Evolutionary conservation across 2,797 vertebrate species (phyloP).

Genomic region (Rhynchotus rufescens): DNA sequence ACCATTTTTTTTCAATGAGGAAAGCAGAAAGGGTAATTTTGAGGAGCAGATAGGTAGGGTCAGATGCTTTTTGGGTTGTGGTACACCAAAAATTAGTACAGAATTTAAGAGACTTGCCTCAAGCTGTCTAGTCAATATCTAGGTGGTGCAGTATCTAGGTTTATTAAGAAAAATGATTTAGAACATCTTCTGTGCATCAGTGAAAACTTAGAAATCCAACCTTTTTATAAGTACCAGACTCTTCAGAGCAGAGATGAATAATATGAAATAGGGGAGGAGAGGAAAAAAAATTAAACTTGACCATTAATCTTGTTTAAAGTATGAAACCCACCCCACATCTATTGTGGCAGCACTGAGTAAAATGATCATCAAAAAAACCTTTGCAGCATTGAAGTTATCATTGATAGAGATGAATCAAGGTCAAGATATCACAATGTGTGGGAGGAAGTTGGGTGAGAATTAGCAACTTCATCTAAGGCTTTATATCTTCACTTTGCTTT

Average conservation of each 20-base stretch:
- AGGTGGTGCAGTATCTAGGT: neutral
- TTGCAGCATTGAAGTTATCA: constrained; percentile 39
- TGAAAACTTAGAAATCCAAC: neutral
- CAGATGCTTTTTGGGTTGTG: neutral
- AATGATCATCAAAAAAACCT: constrained; percentile 36
- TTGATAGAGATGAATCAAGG: constrained; percentile 63
- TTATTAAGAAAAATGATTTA: neutral
- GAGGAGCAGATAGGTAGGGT: neutral
- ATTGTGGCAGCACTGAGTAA: neutral
- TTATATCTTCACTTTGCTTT: neutral
- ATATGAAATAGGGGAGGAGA: neutral
- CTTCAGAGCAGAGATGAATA: neutral
- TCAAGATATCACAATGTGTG: constrained; percentile 45
- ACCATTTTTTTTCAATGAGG: neutral
- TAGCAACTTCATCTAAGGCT: constrained; percentile 43
- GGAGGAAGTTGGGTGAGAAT: constrained; percentile 61
- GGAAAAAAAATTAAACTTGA: neutral
- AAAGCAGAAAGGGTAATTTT: neutral
- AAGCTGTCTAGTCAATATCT: neutral
- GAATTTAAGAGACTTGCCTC: neutral
- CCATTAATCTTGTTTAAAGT: neutral
- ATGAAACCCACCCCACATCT: neutral
- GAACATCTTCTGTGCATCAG: neutral
- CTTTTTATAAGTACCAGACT: neutral
- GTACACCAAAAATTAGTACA: neutral